Evolutionary conservation across 2,113 vertebrate species (phyloP), one percentile per base, ranked within the genome.

Genomic region (Cyanistes caeruleus): DNA sequence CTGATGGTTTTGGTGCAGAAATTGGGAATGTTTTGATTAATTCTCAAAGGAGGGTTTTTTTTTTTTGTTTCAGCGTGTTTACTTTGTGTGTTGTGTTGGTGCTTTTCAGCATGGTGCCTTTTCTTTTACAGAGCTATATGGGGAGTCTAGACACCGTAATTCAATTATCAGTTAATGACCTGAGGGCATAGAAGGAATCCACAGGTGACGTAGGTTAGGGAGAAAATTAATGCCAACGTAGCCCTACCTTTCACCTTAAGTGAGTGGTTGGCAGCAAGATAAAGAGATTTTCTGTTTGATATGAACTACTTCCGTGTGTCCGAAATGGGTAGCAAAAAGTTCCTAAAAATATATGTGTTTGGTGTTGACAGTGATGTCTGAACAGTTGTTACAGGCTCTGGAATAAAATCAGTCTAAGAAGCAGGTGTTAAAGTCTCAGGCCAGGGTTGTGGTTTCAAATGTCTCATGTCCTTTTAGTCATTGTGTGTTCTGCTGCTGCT

Each of bases 81-180:
- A 22, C 7, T 27, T 73, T 59, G 27, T 30, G 14, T 21, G 53
- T 68, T 20, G 41, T 65, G 58, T 62, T 27, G 56, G 68, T 51
- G 86, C 37, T 79, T 82, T 84, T 84, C 53, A 75, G 44, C n/a
- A 14, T 5, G 63, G 49, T 51, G n/a, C 74, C 0, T 0, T 84
- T 87, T 82, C 31, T 80, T 59, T 44, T 28, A 2, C 27, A 11
- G 51, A 63, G 52, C 62, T 43, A 10, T 44, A 9, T 6, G 72
- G 87, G 58, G 75, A 69, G 73, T 88, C 84, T 88, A 86, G 89
- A 90, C 48, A 6, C 25, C 46, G 62, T 94, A 88, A 93, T 93
- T 80, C 43, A 81, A 37, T 95, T 90, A 88, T 3, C 7, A 2
- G 55, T 55, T 89, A 64, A 89, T 33, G 70, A 65, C 62, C 80